These are phyloP conservation scores for Belgica antarctica DNA, from an alignment of 2,888 invertebrate genomes.

Conservation along the genomic window DNA sequence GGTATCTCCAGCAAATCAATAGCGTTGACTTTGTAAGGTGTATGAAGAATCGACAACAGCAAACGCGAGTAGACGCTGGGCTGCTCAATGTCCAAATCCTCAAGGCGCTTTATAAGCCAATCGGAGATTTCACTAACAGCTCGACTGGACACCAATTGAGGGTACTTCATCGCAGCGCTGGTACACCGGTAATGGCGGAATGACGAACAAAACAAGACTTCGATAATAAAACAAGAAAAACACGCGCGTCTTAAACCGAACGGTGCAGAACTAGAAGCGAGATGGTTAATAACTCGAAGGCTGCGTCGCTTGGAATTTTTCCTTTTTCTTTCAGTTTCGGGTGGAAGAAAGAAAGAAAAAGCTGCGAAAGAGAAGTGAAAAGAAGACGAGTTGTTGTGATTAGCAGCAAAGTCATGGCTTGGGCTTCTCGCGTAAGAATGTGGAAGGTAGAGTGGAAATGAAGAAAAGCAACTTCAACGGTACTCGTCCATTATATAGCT, in stretches of 20 bases:
- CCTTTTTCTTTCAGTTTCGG: not conserved
- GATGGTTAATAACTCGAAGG: no score
- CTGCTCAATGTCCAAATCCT: slow-evolving; percentile 71
- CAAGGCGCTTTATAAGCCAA: slow-evolving; percentile 74
- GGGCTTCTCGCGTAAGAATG: not conserved
- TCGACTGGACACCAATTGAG: slow-evolving; percentile 62
- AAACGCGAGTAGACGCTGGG: slow-evolving; percentile 53
- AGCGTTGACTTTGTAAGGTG: slow-evolving; percentile 52
- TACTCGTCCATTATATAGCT: not conserved
- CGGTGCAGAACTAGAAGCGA: no score
- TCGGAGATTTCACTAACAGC: slow-evolving; percentile 64
- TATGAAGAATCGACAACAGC: slow-evolving; percentile 53
- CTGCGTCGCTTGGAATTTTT: no score
- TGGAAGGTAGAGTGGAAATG: not conserved
- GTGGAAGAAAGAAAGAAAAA: not conserved
- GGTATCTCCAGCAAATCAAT: slow-evolving; percentile 52
- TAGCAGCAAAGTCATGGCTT: not conserved
- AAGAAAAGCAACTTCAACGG: slow-evolving; percentile 1
- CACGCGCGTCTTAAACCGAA: no score
- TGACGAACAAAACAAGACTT: no score
- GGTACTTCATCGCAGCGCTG: slow-evolving; percentile 58
- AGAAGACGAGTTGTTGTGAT: not conserved
- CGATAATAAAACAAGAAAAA: no score
- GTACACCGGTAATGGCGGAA: not conserved
- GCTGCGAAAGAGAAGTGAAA: not conserved